These are phyloP conservation scores for Girardinus metallicus DNA, from an alignment of 2,797 vertebrate genomes.

Conservation along the genomic window DNA sequence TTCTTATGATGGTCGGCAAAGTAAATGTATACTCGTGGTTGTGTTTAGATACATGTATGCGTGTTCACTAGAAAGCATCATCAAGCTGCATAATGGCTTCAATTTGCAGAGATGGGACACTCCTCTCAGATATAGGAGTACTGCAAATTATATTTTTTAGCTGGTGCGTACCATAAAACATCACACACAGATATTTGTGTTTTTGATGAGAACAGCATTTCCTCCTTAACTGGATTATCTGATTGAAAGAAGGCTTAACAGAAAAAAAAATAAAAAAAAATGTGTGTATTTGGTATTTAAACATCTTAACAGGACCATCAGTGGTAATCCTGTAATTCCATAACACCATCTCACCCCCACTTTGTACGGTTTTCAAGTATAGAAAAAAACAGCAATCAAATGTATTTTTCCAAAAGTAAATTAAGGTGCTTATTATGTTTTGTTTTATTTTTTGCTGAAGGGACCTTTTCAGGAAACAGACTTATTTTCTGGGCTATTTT, in stretches of 20 bases:
- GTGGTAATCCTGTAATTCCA: neutral
- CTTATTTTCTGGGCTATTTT: neutral
- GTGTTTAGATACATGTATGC: neutral
- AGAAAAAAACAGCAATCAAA: neutral
- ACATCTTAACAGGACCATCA: neutral
- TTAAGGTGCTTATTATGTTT: neutral
- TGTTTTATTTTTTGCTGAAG: neutral
- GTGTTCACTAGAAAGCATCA: conserved; percentile 17
- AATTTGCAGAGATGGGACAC: conserved; percentile 26
- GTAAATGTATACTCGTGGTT: too few relatives aligned
- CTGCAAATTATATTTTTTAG: conserved; percentile 8
- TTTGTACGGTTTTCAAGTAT: neutral
- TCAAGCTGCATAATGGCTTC: conserved; percentile 44
- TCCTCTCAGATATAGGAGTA: conserved; percentile 16
- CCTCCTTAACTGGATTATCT: neutral
- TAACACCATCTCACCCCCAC: neutral
- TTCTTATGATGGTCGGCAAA: too few relatives aligned
- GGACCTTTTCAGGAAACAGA: neutral
- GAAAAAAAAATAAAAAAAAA: neutral
- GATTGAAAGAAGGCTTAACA: neutral
- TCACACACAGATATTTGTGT: neutral
- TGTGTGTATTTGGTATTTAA: neutral
- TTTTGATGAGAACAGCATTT: conserved; percentile 2
- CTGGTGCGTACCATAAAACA: neutral
- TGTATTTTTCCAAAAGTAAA: neutral